These are phyloP conservation scores for Bubalus kerabau DNA, from an alignment of 2,113 vertebrate species.

Conservation along the genomic window DNA sequence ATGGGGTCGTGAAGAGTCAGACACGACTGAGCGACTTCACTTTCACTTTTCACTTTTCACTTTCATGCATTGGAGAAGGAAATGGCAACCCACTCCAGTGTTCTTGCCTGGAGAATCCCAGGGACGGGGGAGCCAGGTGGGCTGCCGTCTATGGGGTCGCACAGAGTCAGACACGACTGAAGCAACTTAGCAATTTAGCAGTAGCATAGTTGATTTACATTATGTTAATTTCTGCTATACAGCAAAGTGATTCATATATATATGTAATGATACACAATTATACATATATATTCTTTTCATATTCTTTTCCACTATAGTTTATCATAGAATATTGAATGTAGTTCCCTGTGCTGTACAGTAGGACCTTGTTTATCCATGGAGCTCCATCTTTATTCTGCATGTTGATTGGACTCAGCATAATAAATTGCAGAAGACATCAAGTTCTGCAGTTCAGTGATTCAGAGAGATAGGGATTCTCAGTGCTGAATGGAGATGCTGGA, in stretches of 20 bases:
- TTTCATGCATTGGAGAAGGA: too few species aligned
- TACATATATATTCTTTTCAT: background rate
- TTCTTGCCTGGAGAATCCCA: too few species aligned
- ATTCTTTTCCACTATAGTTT: background rate
- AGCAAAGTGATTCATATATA: background rate
- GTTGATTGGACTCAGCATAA: background rate
- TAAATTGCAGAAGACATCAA: background rate
- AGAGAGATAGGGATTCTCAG: background rate
- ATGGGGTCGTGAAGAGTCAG: too few species aligned
- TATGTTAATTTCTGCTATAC: background rate
- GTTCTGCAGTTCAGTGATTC: background rate
- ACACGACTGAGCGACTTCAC: too few species aligned
- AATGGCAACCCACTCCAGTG: too few species aligned
- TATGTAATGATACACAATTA: background rate
- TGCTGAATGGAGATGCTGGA: background rate
- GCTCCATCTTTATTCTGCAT: background rate
- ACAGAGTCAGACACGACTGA: too few species aligned
- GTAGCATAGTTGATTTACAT: background rate
- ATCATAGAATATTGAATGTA: background rate
- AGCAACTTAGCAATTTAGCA: too few species aligned
- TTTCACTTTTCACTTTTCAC: too few species aligned
- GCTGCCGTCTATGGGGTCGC: too few species aligned
- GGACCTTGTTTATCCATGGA: background rate
- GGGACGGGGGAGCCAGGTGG: too few species aligned
- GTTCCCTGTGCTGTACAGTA: background rate